Evolutionary conservation across 64 coral and sea anemone genomes (phyloP), one percentile per base, ranked within the genome.

Genomic region (Exaiptasia diaphana): DNA sequence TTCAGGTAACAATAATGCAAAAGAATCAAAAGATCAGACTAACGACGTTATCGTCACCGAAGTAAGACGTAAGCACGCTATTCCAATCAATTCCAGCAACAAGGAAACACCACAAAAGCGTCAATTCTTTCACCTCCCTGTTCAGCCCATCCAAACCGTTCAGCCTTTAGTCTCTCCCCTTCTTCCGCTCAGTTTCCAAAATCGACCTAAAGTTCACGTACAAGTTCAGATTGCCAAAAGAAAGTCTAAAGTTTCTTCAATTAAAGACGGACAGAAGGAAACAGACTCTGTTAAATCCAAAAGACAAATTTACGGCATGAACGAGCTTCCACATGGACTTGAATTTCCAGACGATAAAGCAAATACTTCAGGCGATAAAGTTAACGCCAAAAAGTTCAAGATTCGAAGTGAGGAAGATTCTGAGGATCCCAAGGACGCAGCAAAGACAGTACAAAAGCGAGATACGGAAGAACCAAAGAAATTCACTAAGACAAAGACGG

Each of bases 31-130:
- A 42, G n/a, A n/a, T n/a, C 83, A 85, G 55, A 35, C 59, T 15
- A 88, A 88, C 50, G 85, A 76, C 26, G 89, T 94, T 85, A 25
- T 94, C 1, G 73, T 94, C 37, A 77, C 57, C 73, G 91, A 94
- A 24, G 53, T 49, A 4, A 57, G 78, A 29, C 73, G 55, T 41
- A 87, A 78, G 20, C 21, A 87, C 54, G 38, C 52, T 2, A 87
- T 87, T 39, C 84, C 56, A 33, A 42, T 18, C 58, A 53, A 36
- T 3, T 1, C 23, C 6, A 22, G 18, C 23, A 18, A 15, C 67
- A 77, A 79, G 18, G 76, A 71, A 58, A 64, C 64, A 60, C n/a
- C n/a, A n/a, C 79, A 73, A 30, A 88, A 88, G 33, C 74, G 86
- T 5, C 63, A 88, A 49, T 82, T 82, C 44, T 82, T 31, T 26